Evolutionary conservation across 2,888 invertebrate genomes (phyloP).

Genomic region (Lissonota sp.): DNA sequence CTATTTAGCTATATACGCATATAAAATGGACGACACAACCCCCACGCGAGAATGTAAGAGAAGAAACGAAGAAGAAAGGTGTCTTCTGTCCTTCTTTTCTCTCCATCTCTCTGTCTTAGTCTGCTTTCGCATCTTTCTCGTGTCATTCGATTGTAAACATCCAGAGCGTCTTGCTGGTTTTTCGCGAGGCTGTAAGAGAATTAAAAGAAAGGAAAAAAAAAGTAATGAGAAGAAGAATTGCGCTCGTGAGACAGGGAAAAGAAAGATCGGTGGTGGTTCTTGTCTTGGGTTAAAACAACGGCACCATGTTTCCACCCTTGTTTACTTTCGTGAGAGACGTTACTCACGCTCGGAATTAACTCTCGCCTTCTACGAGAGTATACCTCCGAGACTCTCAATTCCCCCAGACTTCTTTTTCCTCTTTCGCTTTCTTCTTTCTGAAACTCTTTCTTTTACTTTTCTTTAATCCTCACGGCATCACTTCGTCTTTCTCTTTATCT

Average conservation of each 20-base stretch:
- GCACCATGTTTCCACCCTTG: constrained; percentile 59
- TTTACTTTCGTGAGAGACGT: constrained; percentile 63
- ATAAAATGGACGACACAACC: background rate
- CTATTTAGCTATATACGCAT: background rate
- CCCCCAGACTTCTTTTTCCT: constrained; percentile 27
- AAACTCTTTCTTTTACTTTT: background rate
- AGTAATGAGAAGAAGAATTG: constrained; percentile 42
- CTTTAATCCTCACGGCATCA: background rate
- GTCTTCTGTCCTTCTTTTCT: constrained; percentile 16
- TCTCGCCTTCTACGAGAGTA: constrained; percentile 31
- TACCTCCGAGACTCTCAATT: background rate
- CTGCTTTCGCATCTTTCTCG: constrained; percentile 23
- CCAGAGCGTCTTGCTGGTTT: constrained; percentile 18
- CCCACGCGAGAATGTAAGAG: constrained; percentile 18
- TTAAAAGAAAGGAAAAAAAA: background rate
- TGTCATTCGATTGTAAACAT: constrained; percentile 46
- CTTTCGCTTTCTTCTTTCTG: background rate
- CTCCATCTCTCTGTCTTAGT: background rate
- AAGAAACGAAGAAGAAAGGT: constrained; percentile 11
- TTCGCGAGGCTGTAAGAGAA: background rate
- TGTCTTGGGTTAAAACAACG: constrained; percentile 47
- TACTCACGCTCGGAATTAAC: constrained; percentile 65
- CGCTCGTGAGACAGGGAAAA: constrained; percentile 11
- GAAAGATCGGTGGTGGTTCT: constrained; percentile 38
- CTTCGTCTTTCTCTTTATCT: background rate